phyloP scores from a whole-genome alignment of 2,113 vertebrate genomes.

The Corythornis vintsioides region DNA sequence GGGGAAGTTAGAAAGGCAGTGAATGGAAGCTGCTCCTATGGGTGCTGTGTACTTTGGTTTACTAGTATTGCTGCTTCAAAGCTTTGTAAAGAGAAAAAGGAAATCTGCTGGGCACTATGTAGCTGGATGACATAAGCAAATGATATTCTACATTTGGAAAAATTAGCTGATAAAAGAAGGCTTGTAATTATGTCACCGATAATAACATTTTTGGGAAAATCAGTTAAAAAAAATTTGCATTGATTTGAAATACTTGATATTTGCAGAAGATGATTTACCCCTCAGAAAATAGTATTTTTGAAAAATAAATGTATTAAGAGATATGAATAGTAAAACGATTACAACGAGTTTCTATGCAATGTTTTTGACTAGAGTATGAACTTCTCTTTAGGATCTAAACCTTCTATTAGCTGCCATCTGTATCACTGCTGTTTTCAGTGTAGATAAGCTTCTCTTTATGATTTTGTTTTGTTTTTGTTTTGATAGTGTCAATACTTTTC shows the following conservation, averaged over 20 bases:
- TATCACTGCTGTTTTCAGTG: neutral
- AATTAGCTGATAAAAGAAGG: neutral
- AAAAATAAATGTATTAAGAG: accelerated
- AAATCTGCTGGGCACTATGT: neutral
- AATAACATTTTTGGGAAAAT: neutral
- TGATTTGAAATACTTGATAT: neutral
- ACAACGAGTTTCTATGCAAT: neutral
- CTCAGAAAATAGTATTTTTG: neutral
- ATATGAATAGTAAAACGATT: neutral
- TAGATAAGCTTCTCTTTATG: neutral
- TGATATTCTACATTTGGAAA: neutral
- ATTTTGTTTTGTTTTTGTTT: neutral
- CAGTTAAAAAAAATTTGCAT: neutral
- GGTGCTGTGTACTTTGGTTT: neutral
- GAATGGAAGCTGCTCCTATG: conserved; percentile 23
- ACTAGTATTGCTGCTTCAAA: neutral
- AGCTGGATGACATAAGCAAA: conserved; percentile 22
- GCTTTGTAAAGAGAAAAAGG: neutral
- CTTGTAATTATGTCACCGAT: conserved; percentile 4
- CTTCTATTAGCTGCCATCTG: neutral
- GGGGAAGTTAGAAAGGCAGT: neutral
- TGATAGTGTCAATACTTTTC: neutral
- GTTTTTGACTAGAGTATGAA: neutral
- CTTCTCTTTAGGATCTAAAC: neutral
- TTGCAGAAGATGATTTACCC: neutral